A percentile compares a stretch with the other conserved stretches of the same genome.
These are phyloP conservation scores for Tretioscincus oriximinensis DNA, from an alignment of 2,113 vertebrate species.

Conservation along the genomic window DNA sequence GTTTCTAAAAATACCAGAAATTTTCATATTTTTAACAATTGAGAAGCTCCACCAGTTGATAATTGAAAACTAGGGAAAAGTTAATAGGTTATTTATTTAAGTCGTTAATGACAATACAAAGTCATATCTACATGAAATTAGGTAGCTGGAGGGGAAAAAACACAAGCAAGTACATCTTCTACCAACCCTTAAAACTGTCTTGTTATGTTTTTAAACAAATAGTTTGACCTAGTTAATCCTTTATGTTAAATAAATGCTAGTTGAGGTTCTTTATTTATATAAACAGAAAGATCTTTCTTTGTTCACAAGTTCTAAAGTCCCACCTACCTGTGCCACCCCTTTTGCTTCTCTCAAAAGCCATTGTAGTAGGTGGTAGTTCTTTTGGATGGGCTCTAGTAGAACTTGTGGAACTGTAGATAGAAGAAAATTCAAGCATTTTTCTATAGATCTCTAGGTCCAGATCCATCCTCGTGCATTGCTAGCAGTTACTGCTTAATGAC, in stretches of 20 bases:
- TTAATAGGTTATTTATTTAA: background rate
- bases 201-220: rapidly evolving
- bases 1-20: constrained; percentile 9
- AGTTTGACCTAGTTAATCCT: background rate
- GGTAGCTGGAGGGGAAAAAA: constrained; percentile 18
- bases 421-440: background rate
- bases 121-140: background rate
- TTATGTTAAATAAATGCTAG: background rate
- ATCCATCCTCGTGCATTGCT: background rate
- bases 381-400: background rate
- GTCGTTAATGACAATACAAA: background rate
- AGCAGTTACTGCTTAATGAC: background rate
- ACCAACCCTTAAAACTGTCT: background rate
- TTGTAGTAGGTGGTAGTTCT: background rate
- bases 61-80: background rate
- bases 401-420: background rate
- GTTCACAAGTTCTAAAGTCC: background rate
- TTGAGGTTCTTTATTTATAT: background rate
- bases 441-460: background rate
- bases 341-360: background rate
- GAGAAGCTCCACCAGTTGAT: background rate
- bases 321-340: background rate
- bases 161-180: constrained; percentile 22
- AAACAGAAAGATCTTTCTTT: background rate
- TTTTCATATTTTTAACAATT: background rate